A percentile compares a stretch with the other conserved stretches of the same genome.
Conservation (phyloP, 2,888 invertebrate species). For the Idaea biselata region DNA sequence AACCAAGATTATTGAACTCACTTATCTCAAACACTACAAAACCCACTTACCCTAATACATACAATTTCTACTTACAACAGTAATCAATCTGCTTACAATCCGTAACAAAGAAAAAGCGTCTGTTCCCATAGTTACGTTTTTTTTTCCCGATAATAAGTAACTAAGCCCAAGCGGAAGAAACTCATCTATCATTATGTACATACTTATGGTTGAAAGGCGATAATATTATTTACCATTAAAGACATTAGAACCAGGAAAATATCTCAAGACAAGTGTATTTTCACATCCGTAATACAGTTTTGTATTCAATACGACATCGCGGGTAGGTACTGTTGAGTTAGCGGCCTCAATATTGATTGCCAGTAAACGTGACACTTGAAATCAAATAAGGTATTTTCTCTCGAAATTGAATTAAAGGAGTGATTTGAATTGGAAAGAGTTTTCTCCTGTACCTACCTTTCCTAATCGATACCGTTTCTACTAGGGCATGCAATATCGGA, state of each 20-base stretch:
- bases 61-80: not conserved
- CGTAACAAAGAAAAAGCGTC: not conserved
- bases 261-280: conserved; percentile 7
- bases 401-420: conserved; percentile 40
- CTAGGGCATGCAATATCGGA: too few relatives aligned
- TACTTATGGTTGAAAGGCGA: conserved; percentile 21
- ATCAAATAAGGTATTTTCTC: conserved; percentile 61
- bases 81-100: not conserved
- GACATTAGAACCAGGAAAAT: conserved; percentile 1
- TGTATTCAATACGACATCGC: conserved; percentile 47
- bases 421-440: not conserved
- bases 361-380: conserved; percentile 53
- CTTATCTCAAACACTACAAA: not conserved
- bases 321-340: conserved; percentile 14
- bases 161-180: not conserved
- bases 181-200: conserved; percentile 9
- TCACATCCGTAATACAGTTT: conserved; percentile 53
- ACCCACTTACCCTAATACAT: not conserved
- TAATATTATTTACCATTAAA: conserved; percentile 24
- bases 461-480: not conserved
- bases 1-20: not conserved
- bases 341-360: conserved; percentile 65
- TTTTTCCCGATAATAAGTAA: not conserved
- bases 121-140: not conserved
- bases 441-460: not conserved